Conservation (phyloP, 2,888 invertebrate genomes). For the Saturnia japonica region DNA sequence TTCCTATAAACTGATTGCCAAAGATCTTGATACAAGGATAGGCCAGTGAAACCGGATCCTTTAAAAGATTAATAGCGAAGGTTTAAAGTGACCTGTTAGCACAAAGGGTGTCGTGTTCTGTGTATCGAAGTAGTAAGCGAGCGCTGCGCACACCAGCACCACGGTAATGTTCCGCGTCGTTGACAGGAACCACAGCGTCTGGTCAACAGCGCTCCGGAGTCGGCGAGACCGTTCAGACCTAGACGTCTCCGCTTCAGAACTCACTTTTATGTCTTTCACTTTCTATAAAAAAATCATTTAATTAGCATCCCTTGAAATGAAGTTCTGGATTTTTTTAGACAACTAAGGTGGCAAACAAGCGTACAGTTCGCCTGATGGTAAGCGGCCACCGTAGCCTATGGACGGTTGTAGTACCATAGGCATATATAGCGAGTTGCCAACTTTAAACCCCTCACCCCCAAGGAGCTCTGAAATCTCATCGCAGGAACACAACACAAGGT, state of each 20-base stretch:
- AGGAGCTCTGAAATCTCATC: too few relatives aligned
- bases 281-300: conserved; percentile 74
- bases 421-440: too few relatives aligned
- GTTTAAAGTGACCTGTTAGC: conserved; percentile 80
- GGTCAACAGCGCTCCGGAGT: conserved; percentile 72
- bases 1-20: too few relatives aligned
- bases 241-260: conserved; percentile 38
- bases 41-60: too few relatives aligned
- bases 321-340: neutral
- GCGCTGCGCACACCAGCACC: conserved; percentile 85
- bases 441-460: too few relatives aligned
- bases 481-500: too few relatives aligned
- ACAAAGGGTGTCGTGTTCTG: conserved; percentile 83
- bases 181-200: conserved; percentile 86
- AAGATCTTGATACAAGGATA: too few relatives aligned
- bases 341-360: too few relatives aligned
- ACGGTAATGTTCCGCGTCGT: conserved; percentile 89
- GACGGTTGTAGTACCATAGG: too few relatives aligned
- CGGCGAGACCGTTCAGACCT: conserved; percentile 36
- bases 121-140: conserved; percentile 85
- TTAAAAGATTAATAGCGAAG: neutral
- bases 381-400: too few relatives aligned
- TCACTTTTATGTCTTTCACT: conserved; percentile 84
- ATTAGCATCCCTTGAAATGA: neutral
- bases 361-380: too few relatives aligned